phyloP scores from a whole-genome alignment of 2,888 invertebrate genomes.

The Spilarctia lutea region DNA sequence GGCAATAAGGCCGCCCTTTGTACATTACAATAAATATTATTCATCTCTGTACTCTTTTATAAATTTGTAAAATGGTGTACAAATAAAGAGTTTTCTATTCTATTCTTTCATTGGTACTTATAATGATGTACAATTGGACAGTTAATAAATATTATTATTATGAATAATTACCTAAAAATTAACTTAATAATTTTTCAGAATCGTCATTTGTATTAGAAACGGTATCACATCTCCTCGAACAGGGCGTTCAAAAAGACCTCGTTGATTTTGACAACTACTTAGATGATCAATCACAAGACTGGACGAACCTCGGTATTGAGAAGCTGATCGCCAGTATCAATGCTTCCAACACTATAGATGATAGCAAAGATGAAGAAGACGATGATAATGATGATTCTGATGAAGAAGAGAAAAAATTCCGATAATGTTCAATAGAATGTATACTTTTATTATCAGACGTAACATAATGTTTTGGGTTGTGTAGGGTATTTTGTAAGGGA shows the following conservation, averaged over 20 bases:
- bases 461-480: constrained; percentile 19
- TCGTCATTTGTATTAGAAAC: constrained; percentile 86
- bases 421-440: constrained; percentile 30
- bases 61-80: no score
- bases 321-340: constrained; percentile 75
- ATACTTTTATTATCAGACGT: constrained; percentile 5
- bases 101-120: no score
- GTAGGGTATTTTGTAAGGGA: constrained; percentile 17
- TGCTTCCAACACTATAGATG: constrained; percentile 57
- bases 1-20: no score
- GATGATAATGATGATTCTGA: constrained; percentile 32
- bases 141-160: no score
- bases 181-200: constrained; percentile 60
- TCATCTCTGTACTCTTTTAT: no score
- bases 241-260: constrained; percentile 91
- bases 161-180: no score
- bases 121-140: no score
- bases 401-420: constrained; percentile 40
- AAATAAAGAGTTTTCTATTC: no score
- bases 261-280: constrained; percentile 99
- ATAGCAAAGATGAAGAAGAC: constrained; percentile 39
- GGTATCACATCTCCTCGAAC: constrained; percentile 90
- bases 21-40: no score
- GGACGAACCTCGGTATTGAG: constrained; percentile 91
- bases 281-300: constrained; percentile 95